Base-by-base conservation (phyloP, 1,140 invertebrate genomes). In the Drosophila micromelanica region DNA sequence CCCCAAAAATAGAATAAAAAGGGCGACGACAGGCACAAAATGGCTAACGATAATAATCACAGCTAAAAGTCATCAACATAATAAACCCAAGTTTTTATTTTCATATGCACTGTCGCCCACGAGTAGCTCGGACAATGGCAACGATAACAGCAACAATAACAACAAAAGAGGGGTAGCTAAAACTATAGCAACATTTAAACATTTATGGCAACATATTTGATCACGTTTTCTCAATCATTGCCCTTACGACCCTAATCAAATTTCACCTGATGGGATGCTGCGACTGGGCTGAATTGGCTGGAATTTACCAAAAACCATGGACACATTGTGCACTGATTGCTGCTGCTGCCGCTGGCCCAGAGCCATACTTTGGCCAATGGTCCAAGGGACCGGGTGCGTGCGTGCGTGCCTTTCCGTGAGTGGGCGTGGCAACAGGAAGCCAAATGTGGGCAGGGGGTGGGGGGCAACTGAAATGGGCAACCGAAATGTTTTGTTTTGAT, bases 181-280 rank as follows among this genome's bases (percentile, higher is more conserved):
- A 72, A 78, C 80, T 77, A 78, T 73, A 74, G 81, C 78, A 82
- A 74, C 85, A 90, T 89, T 89, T 89, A 89, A 89, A 90, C 85
- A 90, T 89, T 89, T 89, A 90, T 85, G 80, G 85, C 85, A 89
- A 89, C 84, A 89, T 89, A 89, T 89, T 89, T 89, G 84, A 89
- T 89, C 84, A 89, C 84, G 84, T 89, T 90, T 89, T 89, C 84
- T 89, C 84, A 89, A 89, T 89, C 84, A 89, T 89, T 89, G 84
- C 76, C 84, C 84, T 89, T 89, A 89, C 80, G 84, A 89, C 84
- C 84, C 84, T 89, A 89, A 89, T 89, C 84, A 89, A 89, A 89
- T 89, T 89, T 89, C 79, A 89, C 84, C 84, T 89, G 84, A 89
- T 90, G 84, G 80, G 65, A 90, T 45, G 67, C 43, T 65, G 70